These are phyloP conservation scores for Riparia riparia DNA, from an alignment of 2,113 vertebrate species.

Conservation along the genomic window DNA sequence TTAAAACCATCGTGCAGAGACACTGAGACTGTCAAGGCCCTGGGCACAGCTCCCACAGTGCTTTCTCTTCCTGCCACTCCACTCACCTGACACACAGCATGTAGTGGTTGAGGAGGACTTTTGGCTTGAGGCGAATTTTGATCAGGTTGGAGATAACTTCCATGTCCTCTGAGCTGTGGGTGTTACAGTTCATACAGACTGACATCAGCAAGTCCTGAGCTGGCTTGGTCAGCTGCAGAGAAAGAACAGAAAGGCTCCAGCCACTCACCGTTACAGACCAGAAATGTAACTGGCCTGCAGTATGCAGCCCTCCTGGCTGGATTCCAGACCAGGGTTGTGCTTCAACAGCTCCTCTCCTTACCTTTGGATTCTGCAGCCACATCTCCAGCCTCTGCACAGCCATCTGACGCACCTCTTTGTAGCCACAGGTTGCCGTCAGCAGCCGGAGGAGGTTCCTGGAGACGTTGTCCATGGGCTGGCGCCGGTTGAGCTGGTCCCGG, in stretches of 20 bases:
- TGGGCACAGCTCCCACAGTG: not conserved
- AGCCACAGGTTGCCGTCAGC: conserved; percentile 93
- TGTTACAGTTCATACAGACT: conserved; percentile 94
- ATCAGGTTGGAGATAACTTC: conserved; percentile 96
- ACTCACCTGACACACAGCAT: conserved; percentile 92
- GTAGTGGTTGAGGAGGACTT: conserved; percentile 96
- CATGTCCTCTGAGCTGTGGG: conserved; percentile 92
- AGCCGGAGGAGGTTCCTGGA: conserved; percentile 94
- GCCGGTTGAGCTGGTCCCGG: conserved; percentile 93
- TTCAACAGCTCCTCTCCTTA: conserved; percentile 27
- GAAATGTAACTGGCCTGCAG: rapidly evolving
- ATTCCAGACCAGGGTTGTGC: not conserved
- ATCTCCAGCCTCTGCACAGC: conserved; percentile 95
- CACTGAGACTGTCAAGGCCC: not conserved
- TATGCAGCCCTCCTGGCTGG: not conserved
- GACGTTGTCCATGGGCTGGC: conserved; percentile 97
- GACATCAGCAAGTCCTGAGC: conserved; percentile 98
- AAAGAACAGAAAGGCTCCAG: not conserved
- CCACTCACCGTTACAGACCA: not conserved
- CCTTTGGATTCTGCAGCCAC: conserved; percentile 99
- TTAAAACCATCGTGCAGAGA: not conserved
- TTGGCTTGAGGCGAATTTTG: conserved; percentile 97
- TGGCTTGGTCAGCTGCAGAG: conserved; percentile 88
- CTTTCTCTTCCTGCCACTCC: not conserved
- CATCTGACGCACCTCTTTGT: conserved; percentile 93